phyloP scores from a whole-genome alignment of 2,113 vertebrate genomes.

The Mormoops blainvillei region DNA sequence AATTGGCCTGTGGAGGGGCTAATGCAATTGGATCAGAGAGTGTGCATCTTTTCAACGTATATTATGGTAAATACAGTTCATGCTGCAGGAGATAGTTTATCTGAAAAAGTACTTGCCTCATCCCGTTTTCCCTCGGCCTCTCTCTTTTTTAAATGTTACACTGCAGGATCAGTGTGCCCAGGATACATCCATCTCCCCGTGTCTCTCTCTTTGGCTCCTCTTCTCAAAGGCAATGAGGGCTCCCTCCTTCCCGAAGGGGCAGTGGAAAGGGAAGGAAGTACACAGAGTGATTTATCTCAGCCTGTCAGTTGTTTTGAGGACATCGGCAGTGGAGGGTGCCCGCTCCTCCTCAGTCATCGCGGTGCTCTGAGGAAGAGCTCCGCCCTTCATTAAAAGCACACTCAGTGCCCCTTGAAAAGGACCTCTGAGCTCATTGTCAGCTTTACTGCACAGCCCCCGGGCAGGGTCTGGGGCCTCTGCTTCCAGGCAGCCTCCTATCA shows the following conservation, averaged over 20 bases:
- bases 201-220: conserved; percentile 59
- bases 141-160: conserved; percentile 78
- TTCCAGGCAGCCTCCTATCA: conserved; percentile 84
- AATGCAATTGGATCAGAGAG: neutral
- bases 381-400: conserved; percentile 87
- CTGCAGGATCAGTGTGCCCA: conserved; percentile 67
- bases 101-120: conserved; percentile 66
- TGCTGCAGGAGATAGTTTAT: conserved; percentile 43
- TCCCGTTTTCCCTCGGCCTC: conserved; percentile 44
- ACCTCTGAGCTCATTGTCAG: conserved; percentile 84
- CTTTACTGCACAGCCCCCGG: conserved; percentile 79
- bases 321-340: conserved; percentile 79
- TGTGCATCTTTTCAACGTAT: conserved; percentile 27
- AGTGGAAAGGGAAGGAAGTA: conserved; percentile 81
- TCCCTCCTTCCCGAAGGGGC: conserved; percentile 85
- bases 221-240: conserved; percentile 86
- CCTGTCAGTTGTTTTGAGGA: conserved; percentile 88
- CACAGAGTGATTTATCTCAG: conserved; percentile 90
- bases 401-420: conserved; percentile 87
- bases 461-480: conserved; percentile 77
- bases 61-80: conserved; percentile 46
- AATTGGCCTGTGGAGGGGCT: neutral
- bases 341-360: conserved; percentile 87
- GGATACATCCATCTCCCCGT: conserved; percentile 66
- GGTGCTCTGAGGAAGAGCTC: conserved; percentile 85